Base-by-base conservation (phyloP, 2,113 vertebrate genomes). In the Lepus americanus region DNA sequence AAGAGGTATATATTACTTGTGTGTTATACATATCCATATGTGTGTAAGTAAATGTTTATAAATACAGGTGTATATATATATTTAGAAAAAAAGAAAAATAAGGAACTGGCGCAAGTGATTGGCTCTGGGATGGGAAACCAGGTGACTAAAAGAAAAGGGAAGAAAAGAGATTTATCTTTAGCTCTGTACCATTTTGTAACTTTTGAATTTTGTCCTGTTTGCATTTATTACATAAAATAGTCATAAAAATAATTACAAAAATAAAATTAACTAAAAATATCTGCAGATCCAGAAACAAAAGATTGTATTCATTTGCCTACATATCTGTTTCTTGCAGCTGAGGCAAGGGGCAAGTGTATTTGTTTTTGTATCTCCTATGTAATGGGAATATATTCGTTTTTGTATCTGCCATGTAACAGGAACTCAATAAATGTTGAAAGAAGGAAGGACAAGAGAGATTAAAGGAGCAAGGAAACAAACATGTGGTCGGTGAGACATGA, bases 191-290 rank as follows among this genome's bases (percentile, higher is more conserved):
- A 23, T 13, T 87, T 69, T 73, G 9, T 25, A 78, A 89, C 61
- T 66, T 95, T 66, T 78, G 1, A 87, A 91, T 87, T 87, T 39
- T 64, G 2, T 63, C 44, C 25, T 89, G 36, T 74, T 91, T 84
- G 49, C 31, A 80, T 67, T 9, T 61, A 59, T 82, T 89, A 59
- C 64, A 89, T 83, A 70, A 95, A 92, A 70, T 72, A 53, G 86
- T 59, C 55, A 80, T 66, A 59, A 90, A 93, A 87, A 61, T 81
- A 80, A 79, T 89, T 83, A n/a, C 23, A 90, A 84, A 90, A 96
- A 66, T 44, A 88, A 93, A 84, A 85, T 63, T 12, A 90, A 85
- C 53, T 33, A 55, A 86, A 88, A 55, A 51, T 88, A 39, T 23
- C 7, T 61, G 1, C 33, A 89, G 13, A 51, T 39, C 33, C 16